Evolutionary conservation across 2,113 vertebrate species (phyloP), one percentile per base, ranked within the genome.

Genomic region (Ctenodactylus gundi): DNA sequence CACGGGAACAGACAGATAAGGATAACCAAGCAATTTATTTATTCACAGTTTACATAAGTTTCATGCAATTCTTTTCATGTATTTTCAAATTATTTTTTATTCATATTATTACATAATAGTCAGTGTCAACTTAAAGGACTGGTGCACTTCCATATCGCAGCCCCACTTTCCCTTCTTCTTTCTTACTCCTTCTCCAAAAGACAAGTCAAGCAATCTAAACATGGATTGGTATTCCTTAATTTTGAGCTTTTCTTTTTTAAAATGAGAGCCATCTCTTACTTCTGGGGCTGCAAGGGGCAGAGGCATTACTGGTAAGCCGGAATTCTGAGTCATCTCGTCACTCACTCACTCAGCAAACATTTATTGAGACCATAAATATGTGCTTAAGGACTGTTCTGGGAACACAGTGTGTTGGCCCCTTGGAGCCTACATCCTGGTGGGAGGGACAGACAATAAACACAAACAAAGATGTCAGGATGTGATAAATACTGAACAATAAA

Each of bases 171-270:
- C n/a, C n/a, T n/a, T n/a, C n/a, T n/a, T n/a, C n/a, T 25, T 58
- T 92, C 49, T 85, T 23, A 25, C 77, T 86, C 83, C 86, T 29
- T 51, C 83, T 94, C 88, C 31, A 84, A 92, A 70, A 86, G 41
- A 72, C 70, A 70, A 85, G 41, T 89, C 20, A 67, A 84, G 41
- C 12, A 34, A 12, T 75, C 15, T 62, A 68, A 55, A 15, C 64
- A 82, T 23, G 29, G 29, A 7, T 68, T 73, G 78, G 29, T 23
- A 75, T 67, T 85, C 41, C 64, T 88, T 65, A 44, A 76, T 78
- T 96, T 58, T 67, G 60, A 93, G 27, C 7, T 39, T 36, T 78
- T 49, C 23, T 64, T 64, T 91, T 76, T 44, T 64, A 67, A 73
- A 46, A 58, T 44, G 11, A 85, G 27, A 76, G 76, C 7, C 5